Base-by-base conservation (phyloP, 2,888 invertebrate species). In the Caenorhabditis sinica region DNA sequence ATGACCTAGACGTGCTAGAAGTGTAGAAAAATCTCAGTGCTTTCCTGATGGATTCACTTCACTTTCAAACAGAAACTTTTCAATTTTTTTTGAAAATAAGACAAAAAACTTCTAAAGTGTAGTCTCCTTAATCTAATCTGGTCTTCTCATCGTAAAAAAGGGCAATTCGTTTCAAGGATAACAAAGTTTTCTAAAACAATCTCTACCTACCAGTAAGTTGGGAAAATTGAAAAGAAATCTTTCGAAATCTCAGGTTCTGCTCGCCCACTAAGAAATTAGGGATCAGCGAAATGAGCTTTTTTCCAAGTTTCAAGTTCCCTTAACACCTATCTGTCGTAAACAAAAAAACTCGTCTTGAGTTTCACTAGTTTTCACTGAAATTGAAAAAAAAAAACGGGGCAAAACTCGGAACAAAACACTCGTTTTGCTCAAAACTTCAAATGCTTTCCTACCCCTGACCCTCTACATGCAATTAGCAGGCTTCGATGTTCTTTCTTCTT, bases 381-480 rank as follows among this genome's bases (percentile, higher is more conserved):
- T 60, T 60, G 66, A 66, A 33, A 30, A 66, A 43, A 63, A 65
- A 65, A 65, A n/a, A n/a, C n/a, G n/a, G n/a, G n/a, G 2, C 13
- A 13, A 58, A 68, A 53, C 36, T n/a, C 25, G 40, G 63, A 56
- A 17, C 28, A 28, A 56, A 56, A 49, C 9, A 56, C 33, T 61
- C 33, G 20, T 61, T 45, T n/a, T n/a, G n/a, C n/a, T n/a, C n/a
- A n/a, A 4, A 13, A 60, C 40, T 61, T 53, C 53, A 53, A 74
- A 33, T 40, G 43, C 63, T 58, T 43, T 68, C 13, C 40, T 30
- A 65, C 23, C 65, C 45, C 33, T 17, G 5, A 25, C 5, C 28
- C 30, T 28, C 40, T 28, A 25, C 58, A 68, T 60, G 60, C 75
- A 76, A 76, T 76, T 76, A 76, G 75, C 75, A 58, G 11, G 49